Evolutionary conservation across 2,888 invertebrate genomes (phyloP).

Genomic region (Trichacis sp.): DNA sequence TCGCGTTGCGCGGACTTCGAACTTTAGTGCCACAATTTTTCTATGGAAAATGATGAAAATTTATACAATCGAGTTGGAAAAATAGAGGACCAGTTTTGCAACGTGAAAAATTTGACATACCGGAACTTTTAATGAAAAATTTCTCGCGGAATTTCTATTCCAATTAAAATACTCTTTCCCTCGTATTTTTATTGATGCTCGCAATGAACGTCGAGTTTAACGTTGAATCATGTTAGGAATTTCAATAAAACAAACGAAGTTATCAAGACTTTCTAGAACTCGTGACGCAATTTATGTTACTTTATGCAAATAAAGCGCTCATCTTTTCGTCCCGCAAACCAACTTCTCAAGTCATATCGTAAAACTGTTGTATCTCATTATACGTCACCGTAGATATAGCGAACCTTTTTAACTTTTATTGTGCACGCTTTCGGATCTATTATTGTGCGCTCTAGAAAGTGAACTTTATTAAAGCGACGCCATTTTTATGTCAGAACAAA

Average conservation of each 20-base stretch:
- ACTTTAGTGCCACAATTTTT: neutral
- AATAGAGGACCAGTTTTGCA: neutral
- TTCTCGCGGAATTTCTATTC: neutral
- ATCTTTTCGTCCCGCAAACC: neutral
- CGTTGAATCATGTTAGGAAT: neutral
- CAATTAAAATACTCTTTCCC: neutral
- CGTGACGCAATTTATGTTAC: neutral
- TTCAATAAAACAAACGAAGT: conserved; percentile 4
- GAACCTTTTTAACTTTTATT: neutral
- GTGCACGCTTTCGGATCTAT: neutral
- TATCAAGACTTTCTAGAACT: neutral
- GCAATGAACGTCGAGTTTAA: neutral
- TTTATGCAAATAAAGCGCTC: conserved; percentile 6
- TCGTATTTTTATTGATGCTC: neutral
- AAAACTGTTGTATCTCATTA: conserved; percentile 1
- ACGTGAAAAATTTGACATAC: neutral
- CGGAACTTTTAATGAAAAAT: neutral
- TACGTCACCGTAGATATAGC: neutral
- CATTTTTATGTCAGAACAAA: neutral
- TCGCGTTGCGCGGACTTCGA: neutral
- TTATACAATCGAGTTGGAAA: neutral
- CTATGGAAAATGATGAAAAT: neutral
- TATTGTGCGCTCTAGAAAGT: neutral
- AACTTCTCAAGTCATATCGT: conserved; percentile 3
- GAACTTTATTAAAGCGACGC: conserved; percentile 1